A percentile compares a stretch with the other conserved stretches of the same genome.
These are phyloP conservation scores for Cylindroiulus punctatus DNA, from an alignment of 2,888 invertebrate species.

Conservation along the genomic window DNA sequence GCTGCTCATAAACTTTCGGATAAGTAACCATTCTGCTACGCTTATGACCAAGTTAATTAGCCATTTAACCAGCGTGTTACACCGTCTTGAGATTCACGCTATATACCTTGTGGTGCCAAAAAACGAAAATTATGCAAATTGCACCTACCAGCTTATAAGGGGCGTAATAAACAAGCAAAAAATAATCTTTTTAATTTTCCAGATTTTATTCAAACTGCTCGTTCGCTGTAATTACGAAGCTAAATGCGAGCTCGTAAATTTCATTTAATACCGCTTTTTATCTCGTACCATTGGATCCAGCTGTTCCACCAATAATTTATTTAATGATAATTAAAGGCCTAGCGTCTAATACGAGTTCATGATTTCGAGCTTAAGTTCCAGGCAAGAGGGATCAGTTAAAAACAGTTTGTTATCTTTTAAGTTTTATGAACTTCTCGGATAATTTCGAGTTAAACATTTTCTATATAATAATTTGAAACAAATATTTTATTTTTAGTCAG, in stretches of 20 bases:
- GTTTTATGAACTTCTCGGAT: neutral
- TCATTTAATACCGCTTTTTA: neutral
- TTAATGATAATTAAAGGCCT: neutral
- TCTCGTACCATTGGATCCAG: neutral
- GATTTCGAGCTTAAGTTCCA: neutral
- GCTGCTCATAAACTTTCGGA: neutral
- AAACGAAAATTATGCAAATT: neutral
- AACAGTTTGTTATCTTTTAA: neutral
- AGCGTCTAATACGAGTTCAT: neutral
- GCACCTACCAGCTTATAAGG: neutral
- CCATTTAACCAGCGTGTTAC: neutral
- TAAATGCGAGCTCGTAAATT: constrained; percentile 18
- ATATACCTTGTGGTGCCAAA: neutral
- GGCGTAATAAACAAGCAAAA: neutral
- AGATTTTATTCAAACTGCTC: neutral
- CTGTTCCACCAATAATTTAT: constrained; percentile 1
- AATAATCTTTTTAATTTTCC: constrained; percentile 7
- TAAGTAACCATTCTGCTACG: neutral
- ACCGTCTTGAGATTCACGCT: neutral
- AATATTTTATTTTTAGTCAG: too few relatives aligned
- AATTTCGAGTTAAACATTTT: neutral
- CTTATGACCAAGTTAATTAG: constrained; percentile 8
- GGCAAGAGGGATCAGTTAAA: neutral
- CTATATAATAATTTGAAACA: too few relatives aligned
- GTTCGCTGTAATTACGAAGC: neutral